phyloP scores from a whole-genome alignment of 2,113 vertebrate genomes.

The Eptatretus burgeri region DNA sequence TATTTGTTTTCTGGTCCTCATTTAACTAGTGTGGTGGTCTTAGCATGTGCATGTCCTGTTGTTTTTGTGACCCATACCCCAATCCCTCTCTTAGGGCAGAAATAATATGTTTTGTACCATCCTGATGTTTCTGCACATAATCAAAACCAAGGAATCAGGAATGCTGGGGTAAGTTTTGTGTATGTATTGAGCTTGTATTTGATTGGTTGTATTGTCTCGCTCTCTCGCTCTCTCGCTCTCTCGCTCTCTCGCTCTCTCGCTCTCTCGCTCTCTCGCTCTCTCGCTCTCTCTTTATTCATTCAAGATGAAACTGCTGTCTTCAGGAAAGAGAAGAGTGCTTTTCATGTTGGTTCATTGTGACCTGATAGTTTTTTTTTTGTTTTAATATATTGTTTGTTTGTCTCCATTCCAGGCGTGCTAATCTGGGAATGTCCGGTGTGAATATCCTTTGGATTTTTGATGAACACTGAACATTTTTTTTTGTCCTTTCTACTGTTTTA shows the following conservation, averaged over 20 bases:
- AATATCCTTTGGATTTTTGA: slow-evolving; percentile 83
- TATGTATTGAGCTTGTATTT: not conserved
- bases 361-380: not conserved
- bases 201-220: not conserved
- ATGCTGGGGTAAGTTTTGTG: slow-evolving; percentile 60
- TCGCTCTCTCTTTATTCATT: too few relatives aligned
- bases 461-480: slow-evolving; percentile 12
- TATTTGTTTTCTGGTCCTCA: not conserved
- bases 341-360: slow-evolving; percentile 6
- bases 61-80: fast-evolving
- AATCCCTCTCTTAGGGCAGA: slow-evolving; percentile 29
- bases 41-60: not conserved
- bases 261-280: too few relatives aligned
- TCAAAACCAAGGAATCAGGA: slow-evolving; percentile 75
- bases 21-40: not conserved
- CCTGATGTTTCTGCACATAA: slow-evolving; percentile 81
- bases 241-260: too few relatives aligned
- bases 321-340: slow-evolving; percentile 7
- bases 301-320: too few relatives aligned
- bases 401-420: slow-evolving; percentile 34
- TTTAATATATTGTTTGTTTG: not conserved
- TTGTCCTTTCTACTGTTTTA: too few relatives aligned
- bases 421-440: slow-evolving; percentile 64
- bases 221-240: too few relatives aligned
- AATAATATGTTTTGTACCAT: slow-evolving; percentile 90